phyloP scores from a whole-genome alignment of 2,888 invertebrate species.

The Scotopteryx bipunctaria region DNA sequence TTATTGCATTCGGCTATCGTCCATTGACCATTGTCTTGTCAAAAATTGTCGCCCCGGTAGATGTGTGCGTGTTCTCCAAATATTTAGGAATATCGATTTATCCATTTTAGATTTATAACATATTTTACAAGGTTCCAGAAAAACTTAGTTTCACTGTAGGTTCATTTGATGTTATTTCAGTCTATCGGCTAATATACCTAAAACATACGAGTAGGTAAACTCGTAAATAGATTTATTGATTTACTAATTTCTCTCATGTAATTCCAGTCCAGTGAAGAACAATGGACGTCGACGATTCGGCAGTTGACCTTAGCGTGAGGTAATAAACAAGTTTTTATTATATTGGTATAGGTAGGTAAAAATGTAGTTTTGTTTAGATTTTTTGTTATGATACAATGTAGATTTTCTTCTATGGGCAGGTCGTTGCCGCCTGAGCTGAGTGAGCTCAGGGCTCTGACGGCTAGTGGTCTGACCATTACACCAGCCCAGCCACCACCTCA shows the following conservation, averaged over 20 bases:
- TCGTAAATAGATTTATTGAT: conserved; percentile 42
- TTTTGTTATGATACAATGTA: conserved; percentile 13
- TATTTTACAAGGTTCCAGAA: background rate
- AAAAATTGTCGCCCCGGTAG: conserved; percentile 52
- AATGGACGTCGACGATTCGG: conserved; percentile 95
- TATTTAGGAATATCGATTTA: conserved; percentile 36
- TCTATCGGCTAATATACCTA: background rate
- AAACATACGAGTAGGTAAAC: conserved; percentile 16
- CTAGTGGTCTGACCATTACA: conserved; percentile 85
- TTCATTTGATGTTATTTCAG: background rate
- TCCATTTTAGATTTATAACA: background rate
- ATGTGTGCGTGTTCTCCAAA: conserved; percentile 62
- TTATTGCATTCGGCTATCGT: conserved; percentile 17
- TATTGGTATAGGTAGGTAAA: conserved; percentile 29
- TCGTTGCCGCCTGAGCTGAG: conserved; percentile 80
- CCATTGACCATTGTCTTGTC: conserved; percentile 38
- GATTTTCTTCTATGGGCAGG: conserved; percentile 46
- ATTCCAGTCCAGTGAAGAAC: conserved; percentile 70
- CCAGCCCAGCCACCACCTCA: conserved; percentile 84
- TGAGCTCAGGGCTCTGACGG: conserved; percentile 84
- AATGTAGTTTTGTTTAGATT: conserved; percentile 31
- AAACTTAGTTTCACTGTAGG: background rate
- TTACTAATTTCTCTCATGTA: conserved; percentile 48
- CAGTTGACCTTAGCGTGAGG: conserved; percentile 94
- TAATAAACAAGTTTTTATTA: conserved; percentile 57